Conservation (phyloP, 1,140 invertebrate species). For the Coptotermes formosanus region DNA sequence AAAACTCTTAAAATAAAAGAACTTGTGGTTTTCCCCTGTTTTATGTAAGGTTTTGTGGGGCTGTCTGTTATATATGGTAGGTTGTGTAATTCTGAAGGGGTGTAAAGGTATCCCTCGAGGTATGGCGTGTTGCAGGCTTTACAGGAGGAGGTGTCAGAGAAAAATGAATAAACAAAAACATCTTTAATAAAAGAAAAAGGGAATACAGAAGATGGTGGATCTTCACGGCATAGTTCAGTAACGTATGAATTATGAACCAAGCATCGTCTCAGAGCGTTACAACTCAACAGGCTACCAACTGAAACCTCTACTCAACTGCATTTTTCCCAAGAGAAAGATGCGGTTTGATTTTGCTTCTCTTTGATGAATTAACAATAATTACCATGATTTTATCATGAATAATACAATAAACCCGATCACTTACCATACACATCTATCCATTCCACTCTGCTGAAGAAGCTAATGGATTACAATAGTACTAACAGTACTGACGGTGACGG, state of each 20-base stretch:
- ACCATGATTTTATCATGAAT: no score
- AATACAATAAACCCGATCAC: no score
- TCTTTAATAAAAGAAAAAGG: slow-evolving; percentile 14
- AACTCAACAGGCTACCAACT: background rate
- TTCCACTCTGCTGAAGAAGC: no score
- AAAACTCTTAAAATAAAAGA: slow-evolving; percentile 26
- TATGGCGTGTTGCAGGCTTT: background rate
- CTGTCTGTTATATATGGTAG: background rate
- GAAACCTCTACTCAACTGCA: background rate
- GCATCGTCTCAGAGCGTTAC: background rate
- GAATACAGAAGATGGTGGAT: background rate
- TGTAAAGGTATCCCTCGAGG: slow-evolving; percentile 25
- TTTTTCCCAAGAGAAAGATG: background rate
- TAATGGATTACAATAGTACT: no score
- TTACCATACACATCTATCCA: no score
- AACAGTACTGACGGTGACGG: no score
- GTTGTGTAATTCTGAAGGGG: slow-evolving; percentile 17
- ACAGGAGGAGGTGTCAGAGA: slow-evolving; percentile 25
- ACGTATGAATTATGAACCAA: background rate
- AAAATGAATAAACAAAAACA: slow-evolving; percentile 28
- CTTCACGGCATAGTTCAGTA: background rate
- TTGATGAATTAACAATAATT: no score
- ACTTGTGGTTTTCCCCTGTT: slow-evolving; percentile 17
- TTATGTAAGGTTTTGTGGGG: slow-evolving; percentile 10
- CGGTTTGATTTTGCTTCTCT: background rate